Evolutionary conservation across 1,140 invertebrate genomes (phyloP), one percentile per base, ranked within the genome.

Genomic region (Achatina immaculata): DNA sequence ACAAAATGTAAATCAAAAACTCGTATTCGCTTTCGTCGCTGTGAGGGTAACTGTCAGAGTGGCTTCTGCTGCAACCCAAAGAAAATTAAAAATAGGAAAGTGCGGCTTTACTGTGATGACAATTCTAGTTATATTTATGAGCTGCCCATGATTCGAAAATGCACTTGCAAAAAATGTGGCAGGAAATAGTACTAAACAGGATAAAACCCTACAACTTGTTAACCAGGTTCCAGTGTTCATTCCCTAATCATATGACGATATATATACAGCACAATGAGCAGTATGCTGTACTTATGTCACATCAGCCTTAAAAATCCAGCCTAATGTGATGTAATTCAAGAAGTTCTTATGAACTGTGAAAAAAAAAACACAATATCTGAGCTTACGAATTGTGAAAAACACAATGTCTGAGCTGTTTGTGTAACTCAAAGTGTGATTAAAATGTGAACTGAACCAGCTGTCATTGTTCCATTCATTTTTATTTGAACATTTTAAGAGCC

Each of bases 61-160:
- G 94, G 92, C 91, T 80, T 24, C 19, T 98, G 97, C 92, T 98
- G 97, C 90, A 94, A 95, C 77, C 95, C 96, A 34, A 94, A 96
- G 87, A 96, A 96, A 90, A 97, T 95, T 83, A 96, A 98, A 92
- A 94, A 95, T 89, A 94, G 97, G 90, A 96, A 96, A 94, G 96
- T 98, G 14, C 95, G 96, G 83, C 93, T 99, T 80, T 95, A 97
- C 87, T 99, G 98, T 92, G 94, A 94, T 85, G 95, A 99, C 91
- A 97, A 97, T 74, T 95, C 95, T 79, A 95, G 95, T 72, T 98
- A 97, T 93, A 96, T 96, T 89, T 97, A 97, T 93, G 96, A 98
- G 89, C 95, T 99, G 87, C 96, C 98, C 89, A 96, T 99, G 88
- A 96, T 99, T 89, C 94, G 97, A 87, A 98, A 98, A 92, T 99